Evolutionary conservation across 2,888 invertebrate genomes (phyloP), one percentile per base, ranked within the genome.

Genomic region (Balanococcus diminutus): DNA sequence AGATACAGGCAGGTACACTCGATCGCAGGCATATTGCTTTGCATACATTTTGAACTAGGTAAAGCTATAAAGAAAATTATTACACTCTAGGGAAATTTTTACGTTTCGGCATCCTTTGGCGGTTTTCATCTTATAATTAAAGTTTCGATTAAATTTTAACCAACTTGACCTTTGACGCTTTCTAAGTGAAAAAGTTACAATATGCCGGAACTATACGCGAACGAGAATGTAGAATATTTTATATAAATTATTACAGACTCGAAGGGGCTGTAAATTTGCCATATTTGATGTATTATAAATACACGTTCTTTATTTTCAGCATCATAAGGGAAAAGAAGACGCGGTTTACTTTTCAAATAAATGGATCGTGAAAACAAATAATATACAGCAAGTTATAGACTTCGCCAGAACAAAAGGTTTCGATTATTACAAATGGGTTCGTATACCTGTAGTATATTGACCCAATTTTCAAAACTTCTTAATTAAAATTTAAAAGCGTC

Each of bases 241-340:
- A 28, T 67, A 67, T 67, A 67, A 67, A 67, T 67, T 67, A 67
- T 67, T 16, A 16, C 67, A 28, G 67, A 31, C 67, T 67, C 67
- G 16, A 67, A 67, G 28, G 67, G n/a, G 75, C 36, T 16, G 36
- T 79, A 79, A 79, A 79, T 79, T 79, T 32, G 75, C 36, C 28
- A 36, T 79, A 79, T 79, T 32, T n/a, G n/a, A n/a, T n/a, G n/a
- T n/a, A n/a, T n/a, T n/a, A n/a, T n/a, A 79, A 79, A 32, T 28
- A 28, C 67, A 67, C 28, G 8, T 67, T 67, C 28, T 67, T 67
- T 28, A 67, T 67, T 67, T 56, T n/a, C 72, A 84, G 84, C 39
- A 36, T 16, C 84, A 84, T 36, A 72, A 84, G 56, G 84, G 84
- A 36, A 84, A 72, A 67, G 84, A 84, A 84, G 67, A 84, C 6